These are phyloP conservation scores for Picus viridis DNA, from an alignment of 2,797 vertebrate species.

Conservation along the genomic window DNA sequence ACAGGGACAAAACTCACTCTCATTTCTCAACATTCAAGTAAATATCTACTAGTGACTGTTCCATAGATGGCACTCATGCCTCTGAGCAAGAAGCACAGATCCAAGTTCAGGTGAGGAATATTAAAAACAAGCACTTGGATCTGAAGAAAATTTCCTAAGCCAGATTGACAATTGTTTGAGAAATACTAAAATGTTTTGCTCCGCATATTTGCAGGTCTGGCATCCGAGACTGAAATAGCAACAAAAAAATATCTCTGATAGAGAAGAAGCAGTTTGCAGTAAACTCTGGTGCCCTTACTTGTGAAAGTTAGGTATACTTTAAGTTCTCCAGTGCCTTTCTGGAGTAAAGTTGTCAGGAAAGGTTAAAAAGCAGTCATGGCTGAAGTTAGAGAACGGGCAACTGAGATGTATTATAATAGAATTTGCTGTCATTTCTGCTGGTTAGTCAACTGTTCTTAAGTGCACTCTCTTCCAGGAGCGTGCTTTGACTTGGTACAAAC, in stretches of 20 bases:
- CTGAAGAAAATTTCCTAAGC: not conserved
- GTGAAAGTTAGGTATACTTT: not conserved
- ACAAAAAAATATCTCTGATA: not conserved
- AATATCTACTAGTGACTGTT: slow-evolving; percentile 28
- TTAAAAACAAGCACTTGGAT: not conserved
- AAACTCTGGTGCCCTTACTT: not conserved
- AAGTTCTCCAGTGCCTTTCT: not conserved
- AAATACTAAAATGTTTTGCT: not conserved
- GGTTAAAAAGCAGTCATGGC: not conserved
- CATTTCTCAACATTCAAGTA: not conserved
- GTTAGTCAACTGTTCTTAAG: not conserved
- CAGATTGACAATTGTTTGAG: not conserved
- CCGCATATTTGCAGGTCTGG: not conserved
- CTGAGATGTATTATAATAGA: not conserved
- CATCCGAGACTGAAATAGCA: not conserved
- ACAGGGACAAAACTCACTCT: not conserved
- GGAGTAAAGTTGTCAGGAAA: not conserved
- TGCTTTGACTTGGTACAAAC: not conserved
- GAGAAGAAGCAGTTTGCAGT: not conserved
- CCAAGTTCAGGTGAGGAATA: not conserved
- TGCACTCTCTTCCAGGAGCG: not conserved
- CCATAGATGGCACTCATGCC: slow-evolving; percentile 74
- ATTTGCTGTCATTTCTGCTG: not conserved
- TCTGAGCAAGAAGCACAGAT: slow-evolving; percentile 38
- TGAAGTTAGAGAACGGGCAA: not conserved